These are phyloP conservation scores for Lipotes vexillifer DNA, from an alignment of 2,113 vertebrate genomes.

Conservation along the genomic window DNA sequence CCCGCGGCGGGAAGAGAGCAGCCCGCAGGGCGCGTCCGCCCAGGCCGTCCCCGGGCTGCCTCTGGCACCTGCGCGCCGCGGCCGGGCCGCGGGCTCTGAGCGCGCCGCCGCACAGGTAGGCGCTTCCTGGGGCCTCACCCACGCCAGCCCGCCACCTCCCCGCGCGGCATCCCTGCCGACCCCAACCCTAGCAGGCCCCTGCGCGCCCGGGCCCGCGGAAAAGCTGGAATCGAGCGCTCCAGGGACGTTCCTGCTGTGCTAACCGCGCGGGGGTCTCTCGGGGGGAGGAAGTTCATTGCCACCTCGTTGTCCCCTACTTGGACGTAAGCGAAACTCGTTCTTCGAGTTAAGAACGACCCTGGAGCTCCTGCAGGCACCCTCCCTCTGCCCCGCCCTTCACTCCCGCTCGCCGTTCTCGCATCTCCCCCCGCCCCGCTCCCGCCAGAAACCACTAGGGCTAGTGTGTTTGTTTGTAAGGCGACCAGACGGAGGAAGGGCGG, in stretches of 20 bases:
- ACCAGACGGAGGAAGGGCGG: background rate
- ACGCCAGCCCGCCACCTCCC: background rate
- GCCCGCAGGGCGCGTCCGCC: background rate
- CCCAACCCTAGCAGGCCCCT: background rate
- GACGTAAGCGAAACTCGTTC: conserved; percentile 38
- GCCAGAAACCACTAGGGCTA: background rate
- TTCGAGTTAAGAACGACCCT: background rate
- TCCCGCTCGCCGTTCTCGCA: background rate
- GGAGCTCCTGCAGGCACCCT: background rate
- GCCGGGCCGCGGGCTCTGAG: background rate
- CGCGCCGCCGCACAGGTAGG: conserved; percentile 49
- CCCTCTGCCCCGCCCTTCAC: background rate
- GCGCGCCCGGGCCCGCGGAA: background rate
- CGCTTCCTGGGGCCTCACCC: background rate
- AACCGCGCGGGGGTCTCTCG: background rate
- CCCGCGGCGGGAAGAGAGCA: background rate
- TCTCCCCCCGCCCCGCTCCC: background rate
- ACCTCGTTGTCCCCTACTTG: background rate
- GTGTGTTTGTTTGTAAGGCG: background rate
- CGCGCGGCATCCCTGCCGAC: background rate
- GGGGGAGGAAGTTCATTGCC: background rate
- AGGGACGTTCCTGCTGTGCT: background rate
- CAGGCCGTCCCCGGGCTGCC: background rate
- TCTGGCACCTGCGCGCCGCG: conserved; percentile 18
- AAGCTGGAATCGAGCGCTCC: background rate